These are phyloP conservation scores for Leptinotarsa juncta DNA, from an alignment of 2,888 invertebrate species.

Conservation along the genomic window DNA sequence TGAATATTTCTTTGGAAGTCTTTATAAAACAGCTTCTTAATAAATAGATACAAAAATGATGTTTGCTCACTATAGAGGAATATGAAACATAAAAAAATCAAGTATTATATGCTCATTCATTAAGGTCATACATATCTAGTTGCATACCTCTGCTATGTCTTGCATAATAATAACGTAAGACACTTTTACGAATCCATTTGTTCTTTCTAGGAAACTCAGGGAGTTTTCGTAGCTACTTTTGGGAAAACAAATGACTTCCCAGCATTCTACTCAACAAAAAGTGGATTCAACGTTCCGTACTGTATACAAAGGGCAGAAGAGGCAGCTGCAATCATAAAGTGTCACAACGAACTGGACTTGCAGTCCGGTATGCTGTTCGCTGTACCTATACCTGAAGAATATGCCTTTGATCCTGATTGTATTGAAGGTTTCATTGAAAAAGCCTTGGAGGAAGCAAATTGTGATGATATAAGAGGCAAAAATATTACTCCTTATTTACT, in stretches of 20 bases:
- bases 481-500: slow-evolving; percentile 94
- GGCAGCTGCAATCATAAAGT: slow-evolving; percentile 79
- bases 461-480: slow-evolving; percentile 78
- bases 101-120: too few species aligned
- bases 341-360: slow-evolving; percentile 68
- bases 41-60: too few species aligned
- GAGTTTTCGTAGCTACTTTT: slow-evolving; percentile 88
- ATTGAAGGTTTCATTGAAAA: slow-evolving; percentile 78
- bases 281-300: slow-evolving; percentile 80
- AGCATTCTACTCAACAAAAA: slow-evolving; percentile 89
- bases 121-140: too few species aligned
- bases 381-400: slow-evolving; percentile 86
- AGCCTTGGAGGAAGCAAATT: slow-evolving; percentile 74
- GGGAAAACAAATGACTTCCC: slow-evolving; percentile 84
- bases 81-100: too few species aligned
- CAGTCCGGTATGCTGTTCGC: slow-evolving; percentile 85
- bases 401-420: slow-evolving; percentile 71
- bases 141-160: too few species aligned
- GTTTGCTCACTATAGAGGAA: too few species aligned
- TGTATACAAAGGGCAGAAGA: slow-evolving; percentile 72
- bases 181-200: too few species aligned
- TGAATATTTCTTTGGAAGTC: background rate
- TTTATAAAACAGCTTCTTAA: too few species aligned
- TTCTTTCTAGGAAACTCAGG: slow-evolving; percentile 86
- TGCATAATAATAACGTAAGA: too few species aligned